Conservation (phyloP, 2,797 vertebrate species). For the Paedocypris micromegethes region DNA sequence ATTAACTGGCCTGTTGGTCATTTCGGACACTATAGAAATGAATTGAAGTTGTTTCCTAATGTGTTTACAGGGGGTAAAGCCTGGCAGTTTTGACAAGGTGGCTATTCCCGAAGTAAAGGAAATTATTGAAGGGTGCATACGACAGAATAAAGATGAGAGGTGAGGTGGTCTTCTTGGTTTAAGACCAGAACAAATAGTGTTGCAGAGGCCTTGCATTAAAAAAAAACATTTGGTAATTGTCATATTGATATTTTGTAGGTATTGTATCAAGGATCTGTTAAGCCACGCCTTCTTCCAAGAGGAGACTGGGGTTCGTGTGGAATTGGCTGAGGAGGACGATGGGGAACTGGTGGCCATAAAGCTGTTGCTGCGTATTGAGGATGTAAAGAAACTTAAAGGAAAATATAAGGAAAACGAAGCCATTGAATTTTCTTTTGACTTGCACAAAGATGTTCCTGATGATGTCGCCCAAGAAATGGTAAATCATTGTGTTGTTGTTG, state of each 20-base stretch:
- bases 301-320: slow-evolving; percentile 95
- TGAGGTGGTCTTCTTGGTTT: slow-evolving; percentile 48
- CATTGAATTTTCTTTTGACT: slow-evolving; percentile 97
- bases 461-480: slow-evolving; percentile 99
- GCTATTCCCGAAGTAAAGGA: slow-evolving; percentile 98
- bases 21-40: background rate
- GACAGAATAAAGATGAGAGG: slow-evolving; percentile 97
- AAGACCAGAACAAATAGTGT: no score
- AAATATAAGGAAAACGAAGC: slow-evolving; percentile 99
- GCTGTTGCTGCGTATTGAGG: slow-evolving; percentile 95
- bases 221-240: no score
- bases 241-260: slow-evolving; percentile 62
- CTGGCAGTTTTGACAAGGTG: slow-evolving; percentile 98
- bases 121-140: slow-evolving; percentile 98
- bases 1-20: background rate
- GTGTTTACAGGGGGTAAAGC: slow-evolving; percentile 87
- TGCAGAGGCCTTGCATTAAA: no score
- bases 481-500: slow-evolving; percentile 41
- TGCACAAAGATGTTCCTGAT: slow-evolving; percentile 91
- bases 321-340: slow-evolving; percentile 97
- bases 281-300: slow-evolving; percentile 99
- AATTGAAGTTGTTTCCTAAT: slow-evolving; percentile 60
- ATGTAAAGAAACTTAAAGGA: slow-evolving; percentile 95
- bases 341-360: slow-evolving; percentile 94
- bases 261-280: slow-evolving; percentile 96